Percentiles rank a stretch among this genome's conserved stretches.
These are phyloP conservation scores for Sitophilus oryzae DNA, from an alignment of 1,140 invertebrate genomes.

Conservation along the genomic window DNA sequence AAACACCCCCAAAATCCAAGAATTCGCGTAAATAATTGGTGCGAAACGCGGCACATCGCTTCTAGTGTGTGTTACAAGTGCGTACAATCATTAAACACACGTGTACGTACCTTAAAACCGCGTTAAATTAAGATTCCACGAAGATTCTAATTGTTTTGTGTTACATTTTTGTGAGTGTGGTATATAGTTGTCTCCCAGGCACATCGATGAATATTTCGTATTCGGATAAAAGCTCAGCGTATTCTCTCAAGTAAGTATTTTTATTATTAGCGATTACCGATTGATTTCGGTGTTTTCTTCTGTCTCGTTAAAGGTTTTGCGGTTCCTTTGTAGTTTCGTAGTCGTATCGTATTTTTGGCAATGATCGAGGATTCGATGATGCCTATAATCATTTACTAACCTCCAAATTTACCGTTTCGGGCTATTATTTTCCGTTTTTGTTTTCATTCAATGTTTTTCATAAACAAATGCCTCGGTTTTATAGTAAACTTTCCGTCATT, in stretches of 20 bases:
- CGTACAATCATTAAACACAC: constrained; percentile 30
- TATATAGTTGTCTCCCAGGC: constrained; percentile 20
- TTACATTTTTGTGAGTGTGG: constrained; percentile 37
- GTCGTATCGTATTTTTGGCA: background rate
- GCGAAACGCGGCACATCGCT: constrained; percentile 26
- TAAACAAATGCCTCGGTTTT: too few species aligned
- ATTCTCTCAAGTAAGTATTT: constrained; percentile 14
- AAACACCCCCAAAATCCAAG: constrained; percentile 38
- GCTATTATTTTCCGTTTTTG: background rate
- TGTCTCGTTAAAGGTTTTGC: background rate
- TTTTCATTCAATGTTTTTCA: constrained; percentile 8
- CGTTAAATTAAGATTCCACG: constrained; percentile 15
- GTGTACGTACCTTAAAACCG: constrained; percentile 23
- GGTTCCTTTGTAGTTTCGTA: background rate
- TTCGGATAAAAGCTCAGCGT: constrained; percentile 9
- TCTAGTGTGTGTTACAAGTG: constrained; percentile 25
- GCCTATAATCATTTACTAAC: background rate
- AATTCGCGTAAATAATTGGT: constrained; percentile 33
- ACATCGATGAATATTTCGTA: constrained; percentile 4
- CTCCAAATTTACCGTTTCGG: background rate
- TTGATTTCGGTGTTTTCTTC: background rate
- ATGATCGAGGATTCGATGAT: background rate
- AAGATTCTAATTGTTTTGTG: constrained; percentile 32
- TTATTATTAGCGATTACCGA: background rate
- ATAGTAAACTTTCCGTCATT: too few species aligned